Percentiles rank a stretch among this genome's conserved stretches.
These are phyloP conservation scores for Conus canariensis DNA, from an alignment of 2,888 invertebrate genomes.

Conservation along the genomic window DNA sequence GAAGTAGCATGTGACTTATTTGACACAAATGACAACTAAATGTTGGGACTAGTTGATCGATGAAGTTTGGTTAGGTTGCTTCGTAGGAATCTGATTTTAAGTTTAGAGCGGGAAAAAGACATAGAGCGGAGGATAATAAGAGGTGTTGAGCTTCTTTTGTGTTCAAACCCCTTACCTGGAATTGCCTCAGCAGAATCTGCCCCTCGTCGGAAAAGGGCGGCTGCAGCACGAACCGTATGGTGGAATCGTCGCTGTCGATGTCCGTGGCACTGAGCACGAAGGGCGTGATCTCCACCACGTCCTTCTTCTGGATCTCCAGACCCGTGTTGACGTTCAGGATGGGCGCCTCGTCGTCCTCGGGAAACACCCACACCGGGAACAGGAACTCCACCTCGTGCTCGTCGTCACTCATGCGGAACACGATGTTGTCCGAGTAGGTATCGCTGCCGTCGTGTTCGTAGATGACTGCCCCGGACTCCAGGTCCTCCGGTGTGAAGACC, in stretches of 20 bases:
- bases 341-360: slow-evolving; percentile 77
- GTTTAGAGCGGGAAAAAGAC: too few species aligned
- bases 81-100: too few species aligned
- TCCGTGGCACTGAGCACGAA: slow-evolving; percentile 77
- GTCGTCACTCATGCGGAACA: slow-evolving; percentile 77
- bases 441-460: slow-evolving; percentile 78
- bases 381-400: slow-evolving; percentile 75
- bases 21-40: too few species aligned
- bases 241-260: slow-evolving; percentile 75
- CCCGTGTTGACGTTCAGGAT: slow-evolving; percentile 77
- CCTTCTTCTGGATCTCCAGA: slow-evolving; percentile 71
- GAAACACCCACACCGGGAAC: slow-evolving; percentile 77
- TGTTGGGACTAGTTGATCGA: too few species aligned
- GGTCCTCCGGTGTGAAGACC: slow-evolving; percentile 76
- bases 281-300: slow-evolving; percentile 70
- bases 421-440: slow-evolving; percentile 77
- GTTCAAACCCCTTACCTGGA: slow-evolving; percentile 45
- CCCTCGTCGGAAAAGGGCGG: slow-evolving; percentile 71
- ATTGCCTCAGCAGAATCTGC: slow-evolving; percentile 69
- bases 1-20: too few species aligned
- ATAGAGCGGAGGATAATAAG: too few species aligned
- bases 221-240: slow-evolving; percentile 69
- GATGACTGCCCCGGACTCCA: slow-evolving; percentile 72
- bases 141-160: too few species aligned
- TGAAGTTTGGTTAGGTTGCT: too few species aligned